These are phyloP conservation scores for Nudaria mundana DNA, from an alignment of 2,888 invertebrate species.

Conservation along the genomic window DNA sequence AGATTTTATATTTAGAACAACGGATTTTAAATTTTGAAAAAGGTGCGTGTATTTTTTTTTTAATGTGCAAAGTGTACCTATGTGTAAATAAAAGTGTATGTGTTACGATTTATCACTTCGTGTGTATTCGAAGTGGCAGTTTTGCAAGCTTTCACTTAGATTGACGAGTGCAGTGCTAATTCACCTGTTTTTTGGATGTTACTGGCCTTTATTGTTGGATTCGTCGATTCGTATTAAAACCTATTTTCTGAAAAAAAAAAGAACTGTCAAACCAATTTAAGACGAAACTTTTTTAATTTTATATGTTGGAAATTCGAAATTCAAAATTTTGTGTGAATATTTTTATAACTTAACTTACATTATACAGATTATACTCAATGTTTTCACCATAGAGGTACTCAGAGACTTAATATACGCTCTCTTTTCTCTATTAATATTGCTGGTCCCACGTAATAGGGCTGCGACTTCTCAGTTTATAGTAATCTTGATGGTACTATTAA, in stretches of 20 bases:
- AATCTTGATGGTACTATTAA: too few relatives aligned
- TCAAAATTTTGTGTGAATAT: neutral
- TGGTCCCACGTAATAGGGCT: too few relatives aligned
- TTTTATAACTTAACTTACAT: too few relatives aligned
- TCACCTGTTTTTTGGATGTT: slow-evolving; percentile 29
- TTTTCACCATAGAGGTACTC: too few relatives aligned
- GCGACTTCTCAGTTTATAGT: too few relatives aligned
- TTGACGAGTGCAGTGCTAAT: slow-evolving; percentile 26
- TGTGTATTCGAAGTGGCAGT: slow-evolving; percentile 16
- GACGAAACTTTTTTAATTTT: too few relatives aligned
- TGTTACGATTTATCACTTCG: slow-evolving; percentile 6
- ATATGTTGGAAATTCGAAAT: too few relatives aligned
- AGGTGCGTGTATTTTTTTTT: slow-evolving; percentile 4
- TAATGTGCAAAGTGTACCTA: slow-evolving; percentile 14
- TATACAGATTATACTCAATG: too few relatives aligned
- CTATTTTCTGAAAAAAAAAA: neutral
- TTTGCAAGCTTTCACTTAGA: slow-evolving; percentile 30
- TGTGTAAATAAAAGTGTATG: neutral
- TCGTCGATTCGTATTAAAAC: slow-evolving; percentile 10
- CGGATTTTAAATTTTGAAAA: slow-evolving; percentile 7
- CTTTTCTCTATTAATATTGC: too few relatives aligned
- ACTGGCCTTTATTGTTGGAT: slow-evolving; percentile 16
- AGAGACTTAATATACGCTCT: too few relatives aligned
- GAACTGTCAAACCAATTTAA: neutral
- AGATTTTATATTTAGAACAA: slow-evolving; percentile 1